Evolutionary conservation across 2,113 vertebrate genomes (phyloP).

Genomic region (Nothoprocta pentlandii): DNA sequence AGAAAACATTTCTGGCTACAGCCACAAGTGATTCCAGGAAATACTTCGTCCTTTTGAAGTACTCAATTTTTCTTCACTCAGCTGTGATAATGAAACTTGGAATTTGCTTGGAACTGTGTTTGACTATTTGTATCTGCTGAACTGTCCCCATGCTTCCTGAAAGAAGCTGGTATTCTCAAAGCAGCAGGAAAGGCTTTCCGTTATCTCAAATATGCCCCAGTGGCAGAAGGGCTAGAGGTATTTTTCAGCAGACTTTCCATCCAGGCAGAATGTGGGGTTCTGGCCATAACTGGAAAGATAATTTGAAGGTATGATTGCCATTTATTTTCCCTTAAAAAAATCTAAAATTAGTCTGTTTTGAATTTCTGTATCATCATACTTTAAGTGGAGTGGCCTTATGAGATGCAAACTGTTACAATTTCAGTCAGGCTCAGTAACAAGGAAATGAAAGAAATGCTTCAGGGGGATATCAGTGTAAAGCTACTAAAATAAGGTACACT

Average conservation of each 20-base stretch:
- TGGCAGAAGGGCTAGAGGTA: not conserved
- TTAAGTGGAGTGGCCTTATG: not conserved
- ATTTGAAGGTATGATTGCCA: not conserved
- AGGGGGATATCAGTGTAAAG: not conserved
- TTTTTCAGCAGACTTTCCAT: not conserved
- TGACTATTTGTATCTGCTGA: not conserved
- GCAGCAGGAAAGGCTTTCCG: not conserved
- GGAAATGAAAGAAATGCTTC: not conserved
- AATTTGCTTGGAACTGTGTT: not conserved
- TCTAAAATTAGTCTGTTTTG: not conserved
- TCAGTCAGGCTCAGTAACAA: not conserved
- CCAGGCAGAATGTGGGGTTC: not conserved
- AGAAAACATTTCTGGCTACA: not conserved
- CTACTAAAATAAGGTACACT: conserved; percentile 1
- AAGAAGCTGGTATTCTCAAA: not conserved
- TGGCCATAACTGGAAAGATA: not conserved
- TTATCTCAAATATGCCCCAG: not conserved
- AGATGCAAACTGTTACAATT: not conserved
- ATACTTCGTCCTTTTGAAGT: not conserved
- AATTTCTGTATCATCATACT: not conserved
- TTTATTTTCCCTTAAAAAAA: not conserved
- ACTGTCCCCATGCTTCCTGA: not conserved
- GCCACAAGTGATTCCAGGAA: not conserved
- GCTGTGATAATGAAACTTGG: not conserved
- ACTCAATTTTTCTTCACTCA: not conserved